Evolutionary conservation across 2,797 vertebrate genomes (phyloP).

Genomic region (Graptemys geographica): DNA sequence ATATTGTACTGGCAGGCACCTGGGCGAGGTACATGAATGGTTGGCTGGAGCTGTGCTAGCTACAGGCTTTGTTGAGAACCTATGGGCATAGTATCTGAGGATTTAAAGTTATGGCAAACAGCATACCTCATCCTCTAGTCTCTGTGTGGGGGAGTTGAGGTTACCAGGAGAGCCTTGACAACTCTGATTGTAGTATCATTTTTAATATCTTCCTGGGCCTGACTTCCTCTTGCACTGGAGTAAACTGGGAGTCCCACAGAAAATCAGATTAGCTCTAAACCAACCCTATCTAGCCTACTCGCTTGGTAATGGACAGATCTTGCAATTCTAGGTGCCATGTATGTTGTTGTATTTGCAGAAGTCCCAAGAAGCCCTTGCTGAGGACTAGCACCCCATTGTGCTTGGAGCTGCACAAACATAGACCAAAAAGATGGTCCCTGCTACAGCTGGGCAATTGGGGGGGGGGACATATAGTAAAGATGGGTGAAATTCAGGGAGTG

Average conservation of each 20-base stretch:
- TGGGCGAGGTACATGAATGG: neutral
- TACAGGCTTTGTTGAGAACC: no score
- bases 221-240: neutral
- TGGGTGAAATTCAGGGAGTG: no score
- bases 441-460: neutral
- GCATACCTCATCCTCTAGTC: no score
- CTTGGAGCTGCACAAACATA: neutral
- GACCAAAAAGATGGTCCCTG: neutral
- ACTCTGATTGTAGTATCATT: neutral
- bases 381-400: neutral
- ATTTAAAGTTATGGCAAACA: no score
- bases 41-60: no score
- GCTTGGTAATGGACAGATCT: neutral
- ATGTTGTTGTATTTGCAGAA: neutral
- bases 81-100: no score
- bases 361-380: neutral
- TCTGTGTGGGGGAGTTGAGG: neutral
- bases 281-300: no score
- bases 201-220: neutral
- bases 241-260: neutral
- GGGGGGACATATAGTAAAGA: neutral
- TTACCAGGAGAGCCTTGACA: neutral
- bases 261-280: neutral
- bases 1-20: neutral
- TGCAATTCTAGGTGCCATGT: neutral